phyloP scores from a whole-genome alignment of 2,797 vertebrate genomes.

The Notolabrus celidotus region DNA sequence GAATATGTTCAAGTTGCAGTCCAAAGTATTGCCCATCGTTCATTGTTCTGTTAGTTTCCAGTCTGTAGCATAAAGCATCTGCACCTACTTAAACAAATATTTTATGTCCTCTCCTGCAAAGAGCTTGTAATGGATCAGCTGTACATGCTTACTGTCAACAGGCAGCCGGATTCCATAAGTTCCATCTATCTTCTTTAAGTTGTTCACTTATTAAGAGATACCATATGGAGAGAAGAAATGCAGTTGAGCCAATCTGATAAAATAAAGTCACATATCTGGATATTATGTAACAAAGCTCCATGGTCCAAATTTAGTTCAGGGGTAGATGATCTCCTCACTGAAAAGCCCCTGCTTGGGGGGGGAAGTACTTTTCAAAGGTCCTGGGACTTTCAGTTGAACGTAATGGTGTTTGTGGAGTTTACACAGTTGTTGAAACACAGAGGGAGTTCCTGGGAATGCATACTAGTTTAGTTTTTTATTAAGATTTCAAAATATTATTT shows the following conservation, averaged over 20 bases:
- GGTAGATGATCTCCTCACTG: no score
- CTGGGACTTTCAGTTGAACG: no score
- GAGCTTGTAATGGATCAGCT: conserved; percentile 16
- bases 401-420: no score
- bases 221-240: conserved; percentile 52
- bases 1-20: background rate
- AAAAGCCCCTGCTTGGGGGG: no score
- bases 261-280: no score
- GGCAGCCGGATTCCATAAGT: conserved; percentile 42
- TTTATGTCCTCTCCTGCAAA: background rate
- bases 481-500: no score
- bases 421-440: no score
- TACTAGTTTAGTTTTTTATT: no score
- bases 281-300: no score
- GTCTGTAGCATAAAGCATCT: conserved; percentile 5
- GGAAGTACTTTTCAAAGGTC: no score
- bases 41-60: background rate
- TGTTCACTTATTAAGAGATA: conserved; percentile 68
- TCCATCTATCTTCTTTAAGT: conserved; percentile 42
- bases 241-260: conserved; percentile 4
- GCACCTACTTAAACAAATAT: background rate
- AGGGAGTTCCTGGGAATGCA: no score
- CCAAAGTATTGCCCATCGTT: background rate
- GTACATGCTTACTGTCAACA: conserved; percentile 28
- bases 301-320: no score